phyloP scores from a whole-genome alignment of 1,140 invertebrate genomes.

The Nautilus pompilius region DNA sequence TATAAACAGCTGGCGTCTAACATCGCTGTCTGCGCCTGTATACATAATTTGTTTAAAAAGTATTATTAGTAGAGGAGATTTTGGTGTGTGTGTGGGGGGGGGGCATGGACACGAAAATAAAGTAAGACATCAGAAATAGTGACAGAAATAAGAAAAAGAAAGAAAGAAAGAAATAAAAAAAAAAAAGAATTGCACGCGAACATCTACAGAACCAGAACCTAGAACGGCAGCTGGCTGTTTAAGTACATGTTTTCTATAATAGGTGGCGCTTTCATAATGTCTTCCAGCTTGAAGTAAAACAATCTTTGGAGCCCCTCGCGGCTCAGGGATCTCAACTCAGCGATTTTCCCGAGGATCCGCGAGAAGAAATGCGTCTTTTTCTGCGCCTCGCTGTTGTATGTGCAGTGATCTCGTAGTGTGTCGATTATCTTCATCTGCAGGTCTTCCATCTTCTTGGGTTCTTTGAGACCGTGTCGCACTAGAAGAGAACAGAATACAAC shows the following conservation, averaged over 20 bases:
- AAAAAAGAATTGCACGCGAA: not conserved
- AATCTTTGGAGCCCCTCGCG: conserved; percentile 90
- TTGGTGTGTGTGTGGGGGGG: too few relatives aligned
- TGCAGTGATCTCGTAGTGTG: conserved; percentile 89
- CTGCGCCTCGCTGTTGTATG: conserved; percentile 86
- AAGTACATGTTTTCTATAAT: conserved; percentile 94
- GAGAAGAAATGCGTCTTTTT: conserved; percentile 88
- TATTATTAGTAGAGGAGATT: too few relatives aligned
- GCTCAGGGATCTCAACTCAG: conserved; percentile 84
- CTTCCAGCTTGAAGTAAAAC: conserved; percentile 90
- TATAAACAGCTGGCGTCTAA: too few relatives aligned
- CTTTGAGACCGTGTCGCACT: conserved; percentile 90
- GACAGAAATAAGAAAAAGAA: not conserved
- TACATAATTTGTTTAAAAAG: too few relatives aligned
- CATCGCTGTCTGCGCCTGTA: too few relatives aligned
- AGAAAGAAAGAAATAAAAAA: not conserved
- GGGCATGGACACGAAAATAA: too few relatives aligned
- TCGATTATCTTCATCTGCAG: conserved; percentile 94
- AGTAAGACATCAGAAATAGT: not conserved
- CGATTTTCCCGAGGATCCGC: conserved; percentile 81
- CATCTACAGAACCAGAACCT: conserved; percentile 23
- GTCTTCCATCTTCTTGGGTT: conserved; percentile 87
- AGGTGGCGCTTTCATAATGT: conserved; percentile 84
- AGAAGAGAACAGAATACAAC: conserved; percentile 45
- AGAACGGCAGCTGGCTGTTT: conserved; percentile 84